Conservation (phyloP, 2,888 invertebrate genomes). For the Cheilosia scutellata region DNA sequence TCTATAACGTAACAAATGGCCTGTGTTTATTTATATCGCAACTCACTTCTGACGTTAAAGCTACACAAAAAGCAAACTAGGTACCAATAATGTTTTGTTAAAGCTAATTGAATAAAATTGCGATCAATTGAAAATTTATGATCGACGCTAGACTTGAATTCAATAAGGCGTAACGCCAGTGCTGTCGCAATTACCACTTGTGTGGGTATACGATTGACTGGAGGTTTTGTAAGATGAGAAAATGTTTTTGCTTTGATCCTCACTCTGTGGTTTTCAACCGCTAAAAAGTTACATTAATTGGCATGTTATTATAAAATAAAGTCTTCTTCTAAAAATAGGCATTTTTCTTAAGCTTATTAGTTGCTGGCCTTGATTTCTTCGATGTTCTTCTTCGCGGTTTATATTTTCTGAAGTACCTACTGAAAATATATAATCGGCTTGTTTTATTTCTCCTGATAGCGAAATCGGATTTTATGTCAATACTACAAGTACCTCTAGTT, state of each 20-base stretch:
- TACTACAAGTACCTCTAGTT: neutral
- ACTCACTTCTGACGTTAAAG: neutral
- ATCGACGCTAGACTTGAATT: conserved; percentile 45
- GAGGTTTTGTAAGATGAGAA: neutral
- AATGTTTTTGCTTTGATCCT: neutral
- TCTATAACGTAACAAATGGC: conserved; percentile 16
- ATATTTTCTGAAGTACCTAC: neutral
- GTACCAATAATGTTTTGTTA: conserved; percentile 20
- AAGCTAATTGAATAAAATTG: conserved; percentile 62
- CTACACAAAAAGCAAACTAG: conserved; percentile 7
- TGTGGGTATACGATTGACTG: neutral
- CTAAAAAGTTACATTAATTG: neutral
- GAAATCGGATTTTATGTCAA: neutral
- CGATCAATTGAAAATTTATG: conserved; percentile 69
- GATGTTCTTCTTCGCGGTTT: neutral
- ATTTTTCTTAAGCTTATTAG: neutral
- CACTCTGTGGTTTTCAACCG: conserved; percentile 16
- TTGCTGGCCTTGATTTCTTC: neutral
- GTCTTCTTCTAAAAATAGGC: neutral
- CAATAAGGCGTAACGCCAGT: conserved; percentile 61
- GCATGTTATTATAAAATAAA: neutral
- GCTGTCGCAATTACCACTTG: conserved; percentile 41
- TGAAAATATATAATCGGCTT: neutral
- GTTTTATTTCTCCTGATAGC: neutral
- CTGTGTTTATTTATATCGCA: conserved; percentile 15